These are phyloP conservation scores for Yponomeuta sedellus DNA, from an alignment of 2,888 invertebrate genomes.

Conservation along the genomic window DNA sequence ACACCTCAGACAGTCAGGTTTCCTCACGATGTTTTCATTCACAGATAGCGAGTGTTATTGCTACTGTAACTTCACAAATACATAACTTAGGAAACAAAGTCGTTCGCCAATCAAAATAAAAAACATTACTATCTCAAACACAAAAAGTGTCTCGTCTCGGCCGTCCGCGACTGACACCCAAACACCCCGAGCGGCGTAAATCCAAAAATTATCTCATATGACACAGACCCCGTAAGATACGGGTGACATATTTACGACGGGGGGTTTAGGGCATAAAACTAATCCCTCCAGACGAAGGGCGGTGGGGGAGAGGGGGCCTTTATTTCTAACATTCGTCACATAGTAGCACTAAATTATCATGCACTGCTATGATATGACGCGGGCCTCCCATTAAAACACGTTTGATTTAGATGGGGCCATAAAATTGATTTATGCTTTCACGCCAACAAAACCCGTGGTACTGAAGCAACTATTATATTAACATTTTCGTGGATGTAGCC, in stretches of 20 bases:
- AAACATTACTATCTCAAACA: constrained; percentile 10
- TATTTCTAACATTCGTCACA: constrained; percentile 78
- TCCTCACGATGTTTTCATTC: too few relatives aligned
- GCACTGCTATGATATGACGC: constrained; percentile 77
- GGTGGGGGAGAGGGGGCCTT: constrained; percentile 45
- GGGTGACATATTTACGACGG: constrained; percentile 71
- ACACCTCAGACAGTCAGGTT: too few relatives aligned
- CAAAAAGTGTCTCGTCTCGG: background rate
- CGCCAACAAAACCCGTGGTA: constrained; percentile 76
- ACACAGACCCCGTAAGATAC: constrained; percentile 59
- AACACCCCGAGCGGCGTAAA: constrained; percentile 37
- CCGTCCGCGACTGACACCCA: constrained; percentile 12
- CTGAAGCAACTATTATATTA: constrained; percentile 77
- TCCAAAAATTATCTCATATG: constrained; percentile 69
- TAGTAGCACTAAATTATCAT: constrained; percentile 77
- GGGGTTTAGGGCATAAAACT: constrained; percentile 71
- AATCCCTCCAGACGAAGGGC: constrained; percentile 49
- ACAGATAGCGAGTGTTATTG: too few relatives aligned
- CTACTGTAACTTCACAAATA: too few relatives aligned
- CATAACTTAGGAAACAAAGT: too few relatives aligned
- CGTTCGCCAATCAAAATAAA: too few relatives aligned
- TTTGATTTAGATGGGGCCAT: constrained; percentile 78
- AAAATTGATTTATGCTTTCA: constrained; percentile 78
- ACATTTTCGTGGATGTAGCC: constrained; percentile 74
- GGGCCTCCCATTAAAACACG: constrained; percentile 78